Evolutionary conservation across 2,113 vertebrate genomes (phyloP), one percentile per base, ranked within the genome.

Genomic region (Plecotus auritus): DNA sequence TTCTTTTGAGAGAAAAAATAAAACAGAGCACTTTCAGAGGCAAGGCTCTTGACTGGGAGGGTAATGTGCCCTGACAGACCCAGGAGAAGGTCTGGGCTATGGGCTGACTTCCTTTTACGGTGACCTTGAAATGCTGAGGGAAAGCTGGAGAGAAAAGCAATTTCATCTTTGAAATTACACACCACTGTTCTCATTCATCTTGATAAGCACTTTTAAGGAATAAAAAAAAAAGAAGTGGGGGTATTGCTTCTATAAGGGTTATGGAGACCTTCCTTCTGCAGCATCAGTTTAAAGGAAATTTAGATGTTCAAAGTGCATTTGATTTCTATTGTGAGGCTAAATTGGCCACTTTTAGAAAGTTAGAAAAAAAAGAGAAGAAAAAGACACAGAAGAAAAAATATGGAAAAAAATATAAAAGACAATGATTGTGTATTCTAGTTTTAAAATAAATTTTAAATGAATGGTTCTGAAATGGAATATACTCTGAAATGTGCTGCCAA

Each of bases 131-230:
- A 98, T 90, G 35, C 95, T 86, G 95, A 95, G 91, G 96, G 92
- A 97, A 98, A 97, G 97, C 97, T 95, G 95, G 92, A 97, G 92
- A 98, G 98, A 98, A 98, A 98, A 98, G 98, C 98, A 99, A 98
- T 99, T 98, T 98, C 96, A 98, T 98, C 98, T 98, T 98, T 99
- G 97, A 98, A 98, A 99, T 99, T 98, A 98, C 98, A 98, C 97
- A 97, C 96, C 81, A 97, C 97, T 98, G 85, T 98, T 98, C 98
- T 98, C 98, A 98, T 98, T 98, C 98, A 98, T 98, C 98, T 98
- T 98, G 98, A 99, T 98, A 99, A 98, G 98, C 96, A 98, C 98
- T 98, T 98, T 98, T 98, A 98, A 98, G 96, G 96, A 98, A 97
- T 97, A 14, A 64, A 22, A 67, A n/a, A 78, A 98, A 98, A 61